Evolutionary conservation across 2,888 invertebrate genomes (phyloP).

Genomic region (Trichopoda pennipes): DNA sequence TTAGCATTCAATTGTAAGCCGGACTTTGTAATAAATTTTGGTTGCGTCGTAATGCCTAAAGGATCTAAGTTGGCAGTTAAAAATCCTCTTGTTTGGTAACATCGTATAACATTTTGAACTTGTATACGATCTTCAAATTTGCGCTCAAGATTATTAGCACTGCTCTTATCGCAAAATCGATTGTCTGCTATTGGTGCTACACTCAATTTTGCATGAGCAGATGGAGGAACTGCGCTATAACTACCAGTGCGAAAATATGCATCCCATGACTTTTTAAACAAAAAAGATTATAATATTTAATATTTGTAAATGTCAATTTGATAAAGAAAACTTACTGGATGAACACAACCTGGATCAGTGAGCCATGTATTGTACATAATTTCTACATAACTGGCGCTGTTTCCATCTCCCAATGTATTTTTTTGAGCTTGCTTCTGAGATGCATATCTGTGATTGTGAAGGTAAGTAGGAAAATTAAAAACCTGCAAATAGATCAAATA

Average conservation of each 20-base stretch:
- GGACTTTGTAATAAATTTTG: slow-evolving; percentile 79
- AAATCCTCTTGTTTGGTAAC: slow-evolving; percentile 96
- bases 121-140: slow-evolving; percentile 98
- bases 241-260: slow-evolving; percentile 92
- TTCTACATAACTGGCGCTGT: slow-evolving; percentile 96
- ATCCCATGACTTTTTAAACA: slow-evolving; percentile 93
- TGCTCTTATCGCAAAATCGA: slow-evolving; percentile 73
- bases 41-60: slow-evolving; percentile 83
- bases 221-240: slow-evolving; percentile 83
- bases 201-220: slow-evolving; percentile 84
- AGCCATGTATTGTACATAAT: slow-evolving; percentile 99
- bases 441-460: neutral
- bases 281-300: neutral
- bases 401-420: slow-evolving; percentile 94
- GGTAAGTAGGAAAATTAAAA: neutral
- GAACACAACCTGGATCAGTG: slow-evolving; percentile 95
- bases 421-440: neutral
- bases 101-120: slow-evolving; percentile 98
- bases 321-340: slow-evolving; percentile 87
- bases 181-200: slow-evolving; percentile 83
- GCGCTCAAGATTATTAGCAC: slow-evolving; percentile 87
- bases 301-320: no score
- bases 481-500: slow-evolving; percentile 4
- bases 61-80: slow-evolving; percentile 92
- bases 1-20: slow-evolving; percentile 81